Evolutionary conservation across 2,888 invertebrate species (phyloP).

Genomic region (Torymus aiolomorphi): DNA sequence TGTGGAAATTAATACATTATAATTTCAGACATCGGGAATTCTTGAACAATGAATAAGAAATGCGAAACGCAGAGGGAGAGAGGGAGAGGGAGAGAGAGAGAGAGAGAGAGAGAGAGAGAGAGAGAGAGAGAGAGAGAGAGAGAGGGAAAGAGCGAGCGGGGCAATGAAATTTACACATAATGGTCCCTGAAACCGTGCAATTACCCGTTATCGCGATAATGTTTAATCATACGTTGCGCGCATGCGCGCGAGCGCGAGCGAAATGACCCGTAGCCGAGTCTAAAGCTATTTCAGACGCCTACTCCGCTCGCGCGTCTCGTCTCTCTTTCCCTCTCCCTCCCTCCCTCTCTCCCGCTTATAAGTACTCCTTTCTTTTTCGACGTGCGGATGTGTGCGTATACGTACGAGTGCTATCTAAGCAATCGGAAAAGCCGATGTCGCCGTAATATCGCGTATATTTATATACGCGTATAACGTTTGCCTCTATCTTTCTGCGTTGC

Average conservation of each 20-base stretch:
- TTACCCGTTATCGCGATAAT: slow-evolving; percentile 58
- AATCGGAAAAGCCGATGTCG: slow-evolving; percentile 47
- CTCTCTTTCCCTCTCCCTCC: slow-evolving; percentile 8
- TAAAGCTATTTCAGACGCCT: slow-evolving; percentile 53
- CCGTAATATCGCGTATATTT: neutral
- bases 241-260: slow-evolving; percentile 49
- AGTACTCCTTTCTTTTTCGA: neutral
- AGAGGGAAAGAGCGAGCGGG: neutral
- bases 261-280: slow-evolving; percentile 43
- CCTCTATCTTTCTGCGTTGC: no score
- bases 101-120: neutral
- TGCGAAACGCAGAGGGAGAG: neutral
- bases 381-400: neutral
- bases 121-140: slow-evolving; percentile 14
- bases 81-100: no score
- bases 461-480: neutral
- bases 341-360: neutral
- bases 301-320: slow-evolving; percentile 6
- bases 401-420: slow-evolving; percentile 34
- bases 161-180: slow-evolving; percentile 58
- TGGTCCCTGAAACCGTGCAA: slow-evolving; percentile 54
- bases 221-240: slow-evolving; percentile 55
- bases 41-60: slow-evolving; percentile 52
- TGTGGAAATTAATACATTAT: slow-evolving; percentile 53
- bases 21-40: slow-evolving; percentile 56